Conservation (phyloP, 2,113 vertebrate genomes). For the Oreochromis spilurus region DNA sequence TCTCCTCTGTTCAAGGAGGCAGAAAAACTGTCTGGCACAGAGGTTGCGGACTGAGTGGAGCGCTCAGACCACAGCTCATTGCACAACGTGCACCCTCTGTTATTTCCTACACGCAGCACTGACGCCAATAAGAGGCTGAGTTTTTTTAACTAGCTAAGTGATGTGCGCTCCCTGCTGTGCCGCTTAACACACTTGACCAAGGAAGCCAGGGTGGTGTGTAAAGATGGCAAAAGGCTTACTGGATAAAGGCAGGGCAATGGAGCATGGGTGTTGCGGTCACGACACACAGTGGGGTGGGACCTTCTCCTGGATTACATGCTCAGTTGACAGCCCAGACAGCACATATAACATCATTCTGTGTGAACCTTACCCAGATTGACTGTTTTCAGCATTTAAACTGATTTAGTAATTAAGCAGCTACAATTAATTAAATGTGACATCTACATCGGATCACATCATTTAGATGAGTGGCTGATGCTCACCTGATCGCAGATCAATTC, state of each 20-base stretch:
- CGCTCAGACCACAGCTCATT: conserved; percentile 32
- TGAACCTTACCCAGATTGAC: not conserved
- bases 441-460: not conserved
- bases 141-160: conserved; percentile 21
- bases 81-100: conserved; percentile 40
- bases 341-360: not conserved
- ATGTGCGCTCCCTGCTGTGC: conserved; percentile 18
- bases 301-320: not conserved
- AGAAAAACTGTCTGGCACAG: conserved; percentile 29
- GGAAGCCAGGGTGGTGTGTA: not conserved
- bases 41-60: conserved; percentile 12
- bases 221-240: not conserved
- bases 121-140: not conserved
- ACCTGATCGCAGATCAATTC: conserved; percentile 99
- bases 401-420: not conserved
- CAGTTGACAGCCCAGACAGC: not conserved
- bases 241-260: conserved; percentile 9
- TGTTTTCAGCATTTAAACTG: not conserved
- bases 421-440: not conserved
- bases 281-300: not conserved
- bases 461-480: not conserved
- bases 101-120: conserved; percentile 29
- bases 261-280: not conserved
- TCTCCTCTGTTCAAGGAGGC: conserved; percentile 39
- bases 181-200: conserved; percentile 55